Evolutionary conservation across 2,113 vertebrate genomes (phyloP), one percentile per base, ranked within the genome.

Genomic region (Bos indicus): DNA sequence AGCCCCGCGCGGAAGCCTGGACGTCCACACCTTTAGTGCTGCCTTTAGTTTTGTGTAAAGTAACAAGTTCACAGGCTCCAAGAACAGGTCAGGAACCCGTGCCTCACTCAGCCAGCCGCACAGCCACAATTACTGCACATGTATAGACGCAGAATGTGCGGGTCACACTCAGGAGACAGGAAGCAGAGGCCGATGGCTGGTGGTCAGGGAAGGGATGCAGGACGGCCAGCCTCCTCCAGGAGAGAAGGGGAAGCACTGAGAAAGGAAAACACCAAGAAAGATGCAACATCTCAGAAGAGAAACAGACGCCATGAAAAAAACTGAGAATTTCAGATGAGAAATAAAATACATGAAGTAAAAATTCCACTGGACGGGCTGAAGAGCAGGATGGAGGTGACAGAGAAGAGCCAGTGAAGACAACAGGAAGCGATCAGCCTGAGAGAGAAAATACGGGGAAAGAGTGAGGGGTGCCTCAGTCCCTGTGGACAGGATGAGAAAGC

Each of bases 1-100:
- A 4, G 43, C 13, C n/a, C 60, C 3, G 3, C 0, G 9, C 40
- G 36, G 57, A 54, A 71, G 52, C 51, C 51, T 30, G 2, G 0
- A 23, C 2, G 15, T 6, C 15, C 36, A 23, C 8, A 2, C 8
- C 30, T 57, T 40, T 17, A 6, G 54, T 28, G 19, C 19, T 21
- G 19, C 7, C 19, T 25, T 3, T 19, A n/a, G 17, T 71, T 77
- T 7, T 59, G 23, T 1, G 2, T 21, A 26, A 60, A 77, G 26
- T 40, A 26, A 59, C 33, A 56, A 26, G 19, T 48, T 80, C 48
- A 56, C 57, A 30, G 71, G 71, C n/a, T 48, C 88, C 7, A 5
- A 6, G 57, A n/a, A 48, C n/a, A 23, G 26, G 46, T 30, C 23
- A 15, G 25, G 21, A 30, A 54, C 28, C 77, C 1, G 10, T 1